Percentiles rank a stretch among this genome's conserved stretches.
Conservation (phyloP, 2,113 vertebrate species). For the Callipepla californica region DNA sequence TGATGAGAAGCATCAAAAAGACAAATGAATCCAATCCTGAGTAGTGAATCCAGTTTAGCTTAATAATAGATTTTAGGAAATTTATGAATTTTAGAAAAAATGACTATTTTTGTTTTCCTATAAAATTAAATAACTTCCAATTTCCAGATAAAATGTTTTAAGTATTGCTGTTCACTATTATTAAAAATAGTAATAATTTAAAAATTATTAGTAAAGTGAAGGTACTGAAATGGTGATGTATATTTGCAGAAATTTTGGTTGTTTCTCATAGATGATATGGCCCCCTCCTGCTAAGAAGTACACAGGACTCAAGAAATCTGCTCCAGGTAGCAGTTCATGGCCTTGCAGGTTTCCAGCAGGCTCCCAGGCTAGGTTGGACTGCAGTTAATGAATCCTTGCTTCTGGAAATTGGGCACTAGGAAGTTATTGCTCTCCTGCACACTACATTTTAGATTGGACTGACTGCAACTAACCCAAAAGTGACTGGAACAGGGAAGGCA, state of each 20-base stretch:
- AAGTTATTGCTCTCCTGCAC: not conserved
- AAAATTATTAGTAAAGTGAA: rapidly evolving
- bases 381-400: not conserved
- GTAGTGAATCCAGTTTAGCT: not conserved
- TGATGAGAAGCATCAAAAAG: not conserved
- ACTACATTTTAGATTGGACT: not conserved
- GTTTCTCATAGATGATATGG: not conserved
- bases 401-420: not conserved
- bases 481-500: not conserved
- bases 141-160: not conserved
- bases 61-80: not conserved
- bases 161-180: not conserved
- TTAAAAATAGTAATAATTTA: not conserved
- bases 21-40: not conserved
- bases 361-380: not conserved
- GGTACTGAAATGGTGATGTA: not conserved
- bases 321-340: rapidly evolving
- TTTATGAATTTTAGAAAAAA: too few species aligned
- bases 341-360: not conserved
- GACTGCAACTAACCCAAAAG: not conserved
- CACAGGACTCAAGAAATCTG: not conserved
- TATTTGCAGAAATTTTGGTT: not conserved
- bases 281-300: not conserved
- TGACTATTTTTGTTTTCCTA: not conserved
- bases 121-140: not conserved